Conservation (phyloP, 2,888 invertebrate genomes). For the Fragum whitleyi region DNA sequence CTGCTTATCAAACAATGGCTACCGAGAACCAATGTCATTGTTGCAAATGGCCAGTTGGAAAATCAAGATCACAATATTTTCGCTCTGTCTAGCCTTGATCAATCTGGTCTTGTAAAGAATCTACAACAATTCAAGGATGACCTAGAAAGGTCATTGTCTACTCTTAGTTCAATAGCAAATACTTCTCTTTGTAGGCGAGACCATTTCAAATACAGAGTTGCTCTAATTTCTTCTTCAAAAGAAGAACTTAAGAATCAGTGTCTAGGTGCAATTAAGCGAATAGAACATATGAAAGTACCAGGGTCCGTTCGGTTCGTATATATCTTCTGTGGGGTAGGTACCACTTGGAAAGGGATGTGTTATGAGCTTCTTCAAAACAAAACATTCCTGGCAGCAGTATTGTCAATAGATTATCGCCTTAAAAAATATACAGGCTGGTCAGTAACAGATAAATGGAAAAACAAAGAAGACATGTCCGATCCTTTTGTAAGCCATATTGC, state of each 20-base stretch:
- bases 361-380: constrained; percentile 39
- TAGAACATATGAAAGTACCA: neutral
- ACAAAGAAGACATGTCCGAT: constrained; percentile 37
- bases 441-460: constrained; percentile 23
- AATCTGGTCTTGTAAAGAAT: constrained; percentile 3
- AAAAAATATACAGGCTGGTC: constrained; percentile 24
- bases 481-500: constrained; percentile 69
- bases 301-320: constrained; percentile 49
- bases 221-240: constrained; percentile 30
- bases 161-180: constrained; percentile 25
- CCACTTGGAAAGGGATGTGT: constrained; percentile 69
- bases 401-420: neutral
- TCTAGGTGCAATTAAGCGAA: neutral
- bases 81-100: neutral
- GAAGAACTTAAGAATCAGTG: neutral
- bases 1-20: constrained; percentile 42
- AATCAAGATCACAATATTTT: neutral
- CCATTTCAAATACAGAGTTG: constrained; percentile 52
- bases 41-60: neutral
- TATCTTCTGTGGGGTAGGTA: constrained; percentile 73
- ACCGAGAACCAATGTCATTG: neutral
- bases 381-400: constrained; percentile 3
- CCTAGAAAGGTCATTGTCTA: neutral
- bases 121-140: neutral
- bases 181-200: constrained; percentile 67